These are phyloP conservation scores for Drosophila borborema DNA, from an alignment of 2,888 invertebrate genomes.

Conservation along the genomic window DNA sequence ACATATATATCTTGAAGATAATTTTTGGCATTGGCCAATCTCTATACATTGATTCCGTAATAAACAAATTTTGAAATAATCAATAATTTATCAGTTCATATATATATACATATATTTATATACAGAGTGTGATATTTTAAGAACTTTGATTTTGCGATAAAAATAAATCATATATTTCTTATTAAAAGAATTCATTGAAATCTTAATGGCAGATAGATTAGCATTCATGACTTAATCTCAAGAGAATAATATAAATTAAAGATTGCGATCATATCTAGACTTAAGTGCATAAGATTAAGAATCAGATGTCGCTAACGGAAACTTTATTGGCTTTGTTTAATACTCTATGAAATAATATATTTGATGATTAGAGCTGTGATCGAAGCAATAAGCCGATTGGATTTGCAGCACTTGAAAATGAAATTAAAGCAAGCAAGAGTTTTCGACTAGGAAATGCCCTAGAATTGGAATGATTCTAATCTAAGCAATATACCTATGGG, in stretches of 20 bases:
- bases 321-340: neutral
- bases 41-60: neutral
- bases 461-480: too few relatives aligned
- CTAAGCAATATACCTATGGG: too few relatives aligned
- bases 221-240: conserved; percentile 2
- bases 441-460: too few relatives aligned
- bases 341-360: neutral
- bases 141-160: neutral
- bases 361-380: neutral
- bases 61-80: conserved; percentile 2
- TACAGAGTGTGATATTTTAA: neutral
- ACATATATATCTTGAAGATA: neutral
- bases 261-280: conserved; percentile 4
- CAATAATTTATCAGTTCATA: neutral
- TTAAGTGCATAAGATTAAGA: neutral
- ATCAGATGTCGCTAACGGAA: neutral
- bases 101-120: too few relatives aligned
- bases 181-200: neutral
- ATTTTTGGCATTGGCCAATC: neutral
- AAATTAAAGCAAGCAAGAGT: too few relatives aligned
- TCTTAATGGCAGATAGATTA: neutral
- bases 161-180: neutral
- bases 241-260: neutral
- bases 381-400: neutral
- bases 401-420: neutral